phyloP scores from a whole-genome alignment of 2,888 invertebrate genomes.

The Agelastica alni region DNA sequence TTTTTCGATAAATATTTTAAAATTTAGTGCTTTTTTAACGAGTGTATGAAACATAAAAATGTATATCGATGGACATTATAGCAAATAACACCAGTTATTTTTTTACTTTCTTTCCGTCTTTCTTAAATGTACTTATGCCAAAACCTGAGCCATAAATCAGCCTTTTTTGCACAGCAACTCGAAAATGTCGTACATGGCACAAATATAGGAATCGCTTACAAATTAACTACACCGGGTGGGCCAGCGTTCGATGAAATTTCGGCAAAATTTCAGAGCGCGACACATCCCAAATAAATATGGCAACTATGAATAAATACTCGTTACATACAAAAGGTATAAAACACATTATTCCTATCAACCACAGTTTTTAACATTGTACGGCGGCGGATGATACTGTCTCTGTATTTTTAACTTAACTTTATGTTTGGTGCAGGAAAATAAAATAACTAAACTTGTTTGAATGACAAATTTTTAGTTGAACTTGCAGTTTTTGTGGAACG shows the following conservation, averaged over 20 bases:
- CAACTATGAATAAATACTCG: slow-evolving; percentile 23
- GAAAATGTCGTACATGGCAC: slow-evolving; percentile 32
- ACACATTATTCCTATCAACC: not conserved
- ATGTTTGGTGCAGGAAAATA: too few relatives aligned
- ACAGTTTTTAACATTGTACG: not conserved
- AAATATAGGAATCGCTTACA: slow-evolving; percentile 26
- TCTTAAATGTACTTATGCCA: slow-evolving; percentile 14
- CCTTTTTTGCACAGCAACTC: slow-evolving; percentile 26
- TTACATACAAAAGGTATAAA: slow-evolving; percentile 8
- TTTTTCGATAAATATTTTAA: too few relatives aligned
- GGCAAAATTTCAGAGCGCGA: not conserved
- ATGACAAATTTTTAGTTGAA: too few relatives aligned
- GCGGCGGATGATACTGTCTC: too few relatives aligned
- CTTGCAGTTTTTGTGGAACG: too few relatives aligned
- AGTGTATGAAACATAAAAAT: slow-evolving; percentile 36
- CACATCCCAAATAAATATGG: slow-evolving; percentile 12
- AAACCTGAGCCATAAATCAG: not conserved
- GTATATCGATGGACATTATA: slow-evolving; percentile 33
- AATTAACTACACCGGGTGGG: slow-evolving; percentile 12
- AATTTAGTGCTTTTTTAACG: slow-evolving; percentile 43
- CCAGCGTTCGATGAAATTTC: not conserved
- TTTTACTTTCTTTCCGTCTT: too few relatives aligned
- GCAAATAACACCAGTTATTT: slow-evolving; percentile 34
- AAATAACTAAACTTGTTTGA: too few relatives aligned
- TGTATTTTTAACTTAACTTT: too few relatives aligned